Conservation (phyloP, 2,113 vertebrate genomes). For the Forbesichthys papilliferus region DNA sequence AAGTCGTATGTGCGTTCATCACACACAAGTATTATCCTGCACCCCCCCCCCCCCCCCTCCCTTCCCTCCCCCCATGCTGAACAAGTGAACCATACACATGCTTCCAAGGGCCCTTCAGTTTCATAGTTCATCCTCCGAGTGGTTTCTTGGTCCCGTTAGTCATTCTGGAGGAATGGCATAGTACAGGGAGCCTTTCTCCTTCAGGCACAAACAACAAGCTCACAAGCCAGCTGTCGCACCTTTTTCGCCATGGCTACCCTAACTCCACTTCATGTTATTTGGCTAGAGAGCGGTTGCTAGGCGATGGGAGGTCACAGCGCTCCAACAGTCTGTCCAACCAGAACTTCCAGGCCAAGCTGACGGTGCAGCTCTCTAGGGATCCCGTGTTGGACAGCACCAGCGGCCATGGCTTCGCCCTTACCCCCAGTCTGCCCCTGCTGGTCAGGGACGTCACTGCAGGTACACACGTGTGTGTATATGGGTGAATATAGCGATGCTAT, state of each 20-base stretch:
- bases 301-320: conserved; percentile 72
- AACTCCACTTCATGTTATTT: conserved; percentile 35
- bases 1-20: no score
- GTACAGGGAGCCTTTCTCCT: not conserved
- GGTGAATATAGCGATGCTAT: conserved; percentile 23
- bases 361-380: conserved; percentile 86
- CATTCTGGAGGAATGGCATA: not conserved
- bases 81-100: conserved; percentile 57
- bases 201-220: not conserved
- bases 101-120: conserved; percentile 39
- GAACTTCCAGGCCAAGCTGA: conserved; percentile 79
- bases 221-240: not conserved
- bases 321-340: conserved; percentile 74
- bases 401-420: conserved; percentile 88
- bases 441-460: conserved; percentile 88
- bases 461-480: conserved; percentile 53
- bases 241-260: conserved; percentile 2
- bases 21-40: no score
- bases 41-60: conserved; percentile 23
- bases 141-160: conserved; percentile 26
- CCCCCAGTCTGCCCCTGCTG: conserved; percentile 83
- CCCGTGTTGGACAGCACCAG: conserved; percentile 80
- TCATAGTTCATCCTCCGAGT: conserved; percentile 22
- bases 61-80: no score
- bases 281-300: conserved; percentile 80